Evolutionary conservation across 2,797 vertebrate genomes (phyloP).

Genomic region (Anolis apletophallus): DNA sequence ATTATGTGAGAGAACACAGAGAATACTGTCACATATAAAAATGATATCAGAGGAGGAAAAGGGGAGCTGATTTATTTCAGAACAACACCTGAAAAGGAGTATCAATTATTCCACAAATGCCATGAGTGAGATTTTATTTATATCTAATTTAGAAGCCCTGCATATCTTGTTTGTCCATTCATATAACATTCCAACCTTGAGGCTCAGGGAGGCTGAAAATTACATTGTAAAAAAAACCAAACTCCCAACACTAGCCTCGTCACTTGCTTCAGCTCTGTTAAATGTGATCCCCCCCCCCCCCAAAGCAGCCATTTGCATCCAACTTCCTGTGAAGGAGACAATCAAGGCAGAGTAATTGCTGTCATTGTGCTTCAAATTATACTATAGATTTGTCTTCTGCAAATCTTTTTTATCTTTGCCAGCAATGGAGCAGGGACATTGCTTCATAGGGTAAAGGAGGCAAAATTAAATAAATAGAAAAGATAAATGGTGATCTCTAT

Average conservation of each 20-base stretch:
- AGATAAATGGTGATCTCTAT: not conserved
- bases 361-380: not conserved
- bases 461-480: not conserved
- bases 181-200: not conserved
- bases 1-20: not conserved
- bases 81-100: not conserved
- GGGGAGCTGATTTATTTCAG: not conserved
- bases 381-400: not conserved
- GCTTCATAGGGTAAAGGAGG: not conserved
- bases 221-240: not conserved
- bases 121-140: not conserved
- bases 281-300: not conserved
- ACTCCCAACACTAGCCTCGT: no score
- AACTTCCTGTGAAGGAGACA: not conserved
- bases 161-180: constrained; percentile 3
- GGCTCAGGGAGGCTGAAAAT: not conserved
- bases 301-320: not conserved
- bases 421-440: not conserved
- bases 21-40: not conserved
- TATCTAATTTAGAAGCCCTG: not conserved
- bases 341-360: not conserved
- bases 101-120: not conserved
- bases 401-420: no score
- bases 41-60: not conserved
- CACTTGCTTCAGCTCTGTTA: not conserved